Percentiles rank a stretch among this genome's conserved stretches.
Evolutionary conservation across 1,140 invertebrate species (phyloP).

Genomic region (Harpegnathos saltator): DNA sequence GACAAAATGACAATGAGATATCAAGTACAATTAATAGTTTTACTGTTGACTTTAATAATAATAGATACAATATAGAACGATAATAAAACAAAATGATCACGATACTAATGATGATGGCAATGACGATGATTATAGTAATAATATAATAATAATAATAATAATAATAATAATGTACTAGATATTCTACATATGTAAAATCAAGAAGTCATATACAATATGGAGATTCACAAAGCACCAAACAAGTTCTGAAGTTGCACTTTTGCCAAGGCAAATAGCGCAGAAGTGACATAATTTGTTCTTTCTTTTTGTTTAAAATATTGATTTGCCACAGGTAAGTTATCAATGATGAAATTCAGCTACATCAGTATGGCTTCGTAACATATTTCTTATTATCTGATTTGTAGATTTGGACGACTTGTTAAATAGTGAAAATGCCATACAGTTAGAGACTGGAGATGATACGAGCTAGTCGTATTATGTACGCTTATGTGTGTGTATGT

Average conservation of each 20-base stretch:
- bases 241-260: conserved; percentile 32
- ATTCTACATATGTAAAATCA: conserved; percentile 44
- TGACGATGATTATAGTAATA: too few species aligned
- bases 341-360: conserved; percentile 23
- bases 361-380: background rate
- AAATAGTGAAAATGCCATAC: background rate
- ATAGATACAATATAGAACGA: too few species aligned
- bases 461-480: background rate
- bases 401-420: background rate
- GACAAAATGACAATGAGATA: conserved; percentile 31
- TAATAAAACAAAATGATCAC: too few species aligned
- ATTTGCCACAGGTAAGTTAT: background rate
- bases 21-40: conserved; percentile 55
- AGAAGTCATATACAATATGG: conserved; percentile 49
- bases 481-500: too few species aligned
- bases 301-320: conserved; percentile 20
- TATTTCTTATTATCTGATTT: background rate
- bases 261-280: background rate
- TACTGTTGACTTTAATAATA: conserved; percentile 45
- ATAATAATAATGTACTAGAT: background rate
- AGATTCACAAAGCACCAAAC: conserved; percentile 47
- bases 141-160: too few species aligned
- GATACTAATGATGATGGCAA: too few species aligned
- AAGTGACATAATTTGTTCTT: background rate
- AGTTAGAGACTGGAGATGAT: background rate